These are phyloP conservation scores for Brachionichthys hirsutus DNA, from an alignment of 2,113 vertebrate species.

Conservation along the genomic window DNA sequence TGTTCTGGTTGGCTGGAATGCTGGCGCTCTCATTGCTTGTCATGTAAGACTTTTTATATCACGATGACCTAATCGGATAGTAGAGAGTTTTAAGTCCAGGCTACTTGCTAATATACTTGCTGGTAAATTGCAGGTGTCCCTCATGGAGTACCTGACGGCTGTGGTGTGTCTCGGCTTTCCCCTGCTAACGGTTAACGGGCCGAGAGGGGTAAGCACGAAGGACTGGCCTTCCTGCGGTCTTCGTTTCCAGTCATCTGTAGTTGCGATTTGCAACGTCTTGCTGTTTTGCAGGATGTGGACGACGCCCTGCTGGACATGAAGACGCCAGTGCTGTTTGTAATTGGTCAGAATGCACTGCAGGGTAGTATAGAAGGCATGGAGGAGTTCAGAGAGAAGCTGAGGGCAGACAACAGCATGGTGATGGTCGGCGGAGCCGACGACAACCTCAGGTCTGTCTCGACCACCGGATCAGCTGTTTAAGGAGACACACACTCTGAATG, in stretches of 20 bases:
- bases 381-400: constrained; percentile 94
- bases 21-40: constrained; percentile 92
- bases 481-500: no score
- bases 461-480: not conserved
- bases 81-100: not conserved
- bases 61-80: not conserved
- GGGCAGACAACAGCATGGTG: constrained; percentile 95
- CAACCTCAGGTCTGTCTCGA: constrained; percentile 85
- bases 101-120: not conserved
- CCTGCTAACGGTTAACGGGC: constrained; percentile 88
- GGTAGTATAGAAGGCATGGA: constrained; percentile 92
- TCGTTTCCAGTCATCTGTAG: not conserved
- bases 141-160: constrained; percentile 93
- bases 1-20: constrained; percentile 95
- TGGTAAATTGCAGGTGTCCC: constrained; percentile 82
- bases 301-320: constrained; percentile 98
- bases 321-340: constrained; percentile 93
- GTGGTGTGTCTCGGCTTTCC: constrained; percentile 96
- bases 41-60: constrained; percentile 81
- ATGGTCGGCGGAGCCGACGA: constrained; percentile 95
- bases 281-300: constrained; percentile 86
- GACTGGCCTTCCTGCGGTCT: not conserved
- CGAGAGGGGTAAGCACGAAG: constrained; percentile 86
- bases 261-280: not conserved
- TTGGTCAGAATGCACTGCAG: constrained; percentile 94